These are phyloP conservation scores for Ochropleura leucogaster DNA, from an alignment of 2,888 invertebrate genomes.

Conservation along the genomic window DNA sequence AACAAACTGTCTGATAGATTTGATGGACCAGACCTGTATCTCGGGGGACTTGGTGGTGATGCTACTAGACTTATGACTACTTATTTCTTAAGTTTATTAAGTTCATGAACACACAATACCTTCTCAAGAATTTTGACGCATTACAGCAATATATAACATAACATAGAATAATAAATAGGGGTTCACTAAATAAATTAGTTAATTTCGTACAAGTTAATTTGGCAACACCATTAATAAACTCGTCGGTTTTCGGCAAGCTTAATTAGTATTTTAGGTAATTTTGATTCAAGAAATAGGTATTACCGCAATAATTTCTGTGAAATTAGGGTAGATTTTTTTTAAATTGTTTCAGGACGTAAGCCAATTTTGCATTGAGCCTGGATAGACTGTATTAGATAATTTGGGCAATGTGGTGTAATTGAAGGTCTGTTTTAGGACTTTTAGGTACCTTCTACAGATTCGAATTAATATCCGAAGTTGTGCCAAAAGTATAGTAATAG, in stretches of 20 bases:
- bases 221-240: conserved; percentile 36
- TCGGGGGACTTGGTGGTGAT: no score
- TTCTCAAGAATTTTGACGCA: not conserved
- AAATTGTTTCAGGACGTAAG: conserved; percentile 4
- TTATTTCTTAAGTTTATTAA: no score
- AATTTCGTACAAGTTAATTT: conserved; percentile 51
- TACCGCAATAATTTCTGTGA: conserved; percentile 11
- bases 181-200: conserved; percentile 33
- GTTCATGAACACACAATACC: not conserved
- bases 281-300: conserved; percentile 22
- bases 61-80: no score
- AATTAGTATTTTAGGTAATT: conserved; percentile 41
- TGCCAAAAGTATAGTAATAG: not conserved
- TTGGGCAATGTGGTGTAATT: conserved; percentile 17
- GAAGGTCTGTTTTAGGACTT: not conserved
- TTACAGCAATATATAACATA: not conserved
- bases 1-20: no score
- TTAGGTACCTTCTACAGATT: not conserved
- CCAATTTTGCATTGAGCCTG: conserved; percentile 14
- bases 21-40: no score
- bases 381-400: conserved; percentile 8
- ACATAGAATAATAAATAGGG: conserved; percentile 12
- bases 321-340: conserved; percentile 25
- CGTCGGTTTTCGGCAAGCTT: conserved; percentile 37
- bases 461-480: not conserved